Evolutionary conservation across 2,888 invertebrate species (phyloP), one percentile per base, ranked within the genome.

Genomic region (Volucella inanis): DNA sequence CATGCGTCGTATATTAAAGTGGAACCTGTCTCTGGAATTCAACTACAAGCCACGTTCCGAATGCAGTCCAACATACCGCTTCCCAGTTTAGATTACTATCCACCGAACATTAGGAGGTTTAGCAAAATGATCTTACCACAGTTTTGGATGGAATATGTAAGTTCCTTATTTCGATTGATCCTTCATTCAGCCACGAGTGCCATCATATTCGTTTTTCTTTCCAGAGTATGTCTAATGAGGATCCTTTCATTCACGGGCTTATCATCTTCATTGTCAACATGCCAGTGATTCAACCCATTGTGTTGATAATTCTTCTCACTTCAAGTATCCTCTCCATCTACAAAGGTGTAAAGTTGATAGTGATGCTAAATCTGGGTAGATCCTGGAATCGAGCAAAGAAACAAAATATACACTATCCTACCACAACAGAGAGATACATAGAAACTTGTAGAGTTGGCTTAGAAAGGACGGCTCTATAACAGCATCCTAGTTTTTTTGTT

Each of bases 131-230:
- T 94, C 0, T 87, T 95, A 50, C 95, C 95, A 0, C 91, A 95
- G 89, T 94, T 94, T 88, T 95, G 95, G 95, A 92, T 94, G 4
- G 95, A 95, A 94, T 95, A 94, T 90, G 95, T 95, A 91, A 94
- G 86, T 38, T 3, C 6, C 31, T 31, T 6, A 6, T 31, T 6
- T 6, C 6, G 6, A 31, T 31, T 31, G 6, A 31, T 31, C 6
- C 31, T 22, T 31, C 2, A 0, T 22, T 4, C 15, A 0, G 1
- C 9, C 3, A 1, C 10, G 38, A 12, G 9, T 18, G 12, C 1
- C 3, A 6, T 18, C 12, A 3, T 1, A 4, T 14, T 39, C 15
- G 10, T 11, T 47, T 10, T 43, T n/a, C 4, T 12, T 67, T 61
- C 11, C 22, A 76, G 81, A 47, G 55, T 0, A 77, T 45, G 15